phyloP scores from a whole-genome alignment of 2,113 vertebrate species.

The Barbus barbus region DNA sequence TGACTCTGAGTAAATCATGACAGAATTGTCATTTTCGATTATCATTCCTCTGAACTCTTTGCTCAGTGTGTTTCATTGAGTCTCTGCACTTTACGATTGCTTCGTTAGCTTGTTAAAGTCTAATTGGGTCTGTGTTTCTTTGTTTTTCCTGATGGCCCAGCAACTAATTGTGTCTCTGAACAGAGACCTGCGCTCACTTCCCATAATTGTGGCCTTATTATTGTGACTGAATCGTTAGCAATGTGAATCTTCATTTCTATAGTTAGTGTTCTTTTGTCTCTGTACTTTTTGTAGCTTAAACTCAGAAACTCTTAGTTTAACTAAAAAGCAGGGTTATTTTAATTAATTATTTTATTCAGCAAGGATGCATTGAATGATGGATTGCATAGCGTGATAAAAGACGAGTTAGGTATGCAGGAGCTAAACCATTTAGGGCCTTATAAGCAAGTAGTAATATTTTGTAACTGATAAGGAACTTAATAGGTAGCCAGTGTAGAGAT shows the following conservation, averaged over 20 bases:
- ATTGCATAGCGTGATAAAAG: too few relatives aligned
- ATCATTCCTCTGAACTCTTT: background rate
- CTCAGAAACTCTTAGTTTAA: background rate
- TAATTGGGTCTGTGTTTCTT: background rate
- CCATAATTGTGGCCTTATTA: background rate
- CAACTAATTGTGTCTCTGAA: background rate
- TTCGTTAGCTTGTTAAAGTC: background rate
- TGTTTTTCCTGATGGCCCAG: background rate
- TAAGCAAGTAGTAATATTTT: too few relatives aligned
- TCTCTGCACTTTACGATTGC: background rate
- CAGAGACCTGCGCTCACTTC: background rate
- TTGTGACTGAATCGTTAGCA: background rate
- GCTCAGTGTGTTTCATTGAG: background rate
- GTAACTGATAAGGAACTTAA: too few relatives aligned
- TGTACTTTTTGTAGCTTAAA: background rate
- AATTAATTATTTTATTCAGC: background rate
- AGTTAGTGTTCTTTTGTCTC: background rate
- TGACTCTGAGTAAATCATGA: background rate
- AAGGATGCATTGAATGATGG: background rate
- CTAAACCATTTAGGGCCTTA: too few relatives aligned
- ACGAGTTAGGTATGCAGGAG: too few relatives aligned
- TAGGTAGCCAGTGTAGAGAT: too few relatives aligned
- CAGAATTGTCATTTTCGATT: background rate
- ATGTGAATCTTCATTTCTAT: background rate
- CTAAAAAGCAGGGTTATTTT: background rate